Conservation (phyloP, 2,797 vertebrate species). For the Sebastes melanostomus region DNA sequence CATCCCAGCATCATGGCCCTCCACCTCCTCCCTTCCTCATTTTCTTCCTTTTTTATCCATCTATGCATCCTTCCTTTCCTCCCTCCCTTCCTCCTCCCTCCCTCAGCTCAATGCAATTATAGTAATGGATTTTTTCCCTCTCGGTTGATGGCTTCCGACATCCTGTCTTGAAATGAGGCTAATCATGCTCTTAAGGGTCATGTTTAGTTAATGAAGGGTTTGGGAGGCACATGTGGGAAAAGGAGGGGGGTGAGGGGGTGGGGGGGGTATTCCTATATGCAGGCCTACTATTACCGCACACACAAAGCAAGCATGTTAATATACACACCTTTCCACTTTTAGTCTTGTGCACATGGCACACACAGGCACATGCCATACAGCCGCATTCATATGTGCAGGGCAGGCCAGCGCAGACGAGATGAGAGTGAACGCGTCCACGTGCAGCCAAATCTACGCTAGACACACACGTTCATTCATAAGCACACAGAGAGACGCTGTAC, state of each 20-base stretch:
- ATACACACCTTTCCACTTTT: constrained; percentile 82
- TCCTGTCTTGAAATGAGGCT: constrained; percentile 93
- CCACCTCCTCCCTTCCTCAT: constrained; percentile 69
- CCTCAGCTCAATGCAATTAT: constrained; percentile 90
- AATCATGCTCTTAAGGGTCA: constrained; percentile 97
- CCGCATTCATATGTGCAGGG: constrained; percentile 26
- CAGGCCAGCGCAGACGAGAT: constrained; percentile 38
- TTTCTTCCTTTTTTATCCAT: constrained; percentile 80
- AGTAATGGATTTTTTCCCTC: constrained; percentile 91
- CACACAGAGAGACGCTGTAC: constrained; percentile 28
- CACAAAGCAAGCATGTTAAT: constrained; percentile 48
- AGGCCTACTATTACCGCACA: constrained; percentile 75
- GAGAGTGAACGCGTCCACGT: constrained; percentile 39
- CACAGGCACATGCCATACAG: constrained; percentile 2
- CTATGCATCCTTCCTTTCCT: constrained; percentile 76
- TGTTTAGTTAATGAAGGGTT: constrained; percentile 94
- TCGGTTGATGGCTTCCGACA: constrained; percentile 95
- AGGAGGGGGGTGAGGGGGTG: background rate
- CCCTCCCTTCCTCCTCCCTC: constrained; percentile 63
- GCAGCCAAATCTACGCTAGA: constrained; percentile 35
- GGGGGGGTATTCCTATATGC: constrained; percentile 52
- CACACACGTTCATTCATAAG: constrained; percentile 64
- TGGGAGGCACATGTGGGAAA: constrained; percentile 68
- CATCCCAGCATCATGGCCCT: constrained; percentile 58
- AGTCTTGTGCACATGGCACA: constrained; percentile 49